Evolutionary conservation across 2,113 vertebrate species (phyloP).

Genomic region (Thalassoma bifasciatum): DNA sequence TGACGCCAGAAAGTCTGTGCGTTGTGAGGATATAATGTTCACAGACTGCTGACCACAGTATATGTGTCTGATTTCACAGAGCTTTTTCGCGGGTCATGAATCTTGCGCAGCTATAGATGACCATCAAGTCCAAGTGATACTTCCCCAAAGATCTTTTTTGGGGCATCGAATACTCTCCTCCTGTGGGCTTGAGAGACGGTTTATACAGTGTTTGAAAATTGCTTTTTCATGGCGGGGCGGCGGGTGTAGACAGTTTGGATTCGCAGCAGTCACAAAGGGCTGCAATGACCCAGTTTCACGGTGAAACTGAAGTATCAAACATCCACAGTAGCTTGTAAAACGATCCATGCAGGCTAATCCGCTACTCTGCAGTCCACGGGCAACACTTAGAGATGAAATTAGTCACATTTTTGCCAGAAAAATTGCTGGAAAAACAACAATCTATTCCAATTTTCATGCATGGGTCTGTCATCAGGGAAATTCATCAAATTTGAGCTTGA

Average conservation of each 20-base stretch:
- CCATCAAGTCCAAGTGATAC: slow-evolving; percentile 15
- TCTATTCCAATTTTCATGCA: neutral
- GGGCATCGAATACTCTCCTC: slow-evolving; percentile 2
- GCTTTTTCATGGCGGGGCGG: slow-evolving; percentile 6
- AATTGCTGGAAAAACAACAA: neutral
- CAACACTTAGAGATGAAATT: neutral
- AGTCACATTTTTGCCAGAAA: neutral
- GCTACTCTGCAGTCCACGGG: neutral
- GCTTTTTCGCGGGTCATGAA: slow-evolving; percentile 34
- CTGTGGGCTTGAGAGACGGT: slow-evolving; percentile 1
- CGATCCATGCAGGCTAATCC: neutral
- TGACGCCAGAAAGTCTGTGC: slow-evolving; percentile 66
- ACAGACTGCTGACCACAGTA: slow-evolving; percentile 24
- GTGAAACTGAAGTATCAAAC: slow-evolving; percentile 7
- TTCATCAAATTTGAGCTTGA: too few species aligned
- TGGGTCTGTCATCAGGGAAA: too few species aligned
- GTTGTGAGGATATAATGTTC: slow-evolving; percentile 43
- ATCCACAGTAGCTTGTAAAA: neutral
- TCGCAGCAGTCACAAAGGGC: neutral
- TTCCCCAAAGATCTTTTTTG: slow-evolving; percentile 8
- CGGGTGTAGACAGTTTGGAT: slow-evolving; percentile 17
- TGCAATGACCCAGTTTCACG: slow-evolving; percentile 2
- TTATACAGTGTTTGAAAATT: neutral
- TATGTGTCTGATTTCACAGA: slow-evolving; percentile 40
- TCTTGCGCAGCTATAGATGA: neutral